Evolutionary conservation across 2,113 vertebrate genomes (phyloP).

Genomic region (Vireo altiloquus): DNA sequence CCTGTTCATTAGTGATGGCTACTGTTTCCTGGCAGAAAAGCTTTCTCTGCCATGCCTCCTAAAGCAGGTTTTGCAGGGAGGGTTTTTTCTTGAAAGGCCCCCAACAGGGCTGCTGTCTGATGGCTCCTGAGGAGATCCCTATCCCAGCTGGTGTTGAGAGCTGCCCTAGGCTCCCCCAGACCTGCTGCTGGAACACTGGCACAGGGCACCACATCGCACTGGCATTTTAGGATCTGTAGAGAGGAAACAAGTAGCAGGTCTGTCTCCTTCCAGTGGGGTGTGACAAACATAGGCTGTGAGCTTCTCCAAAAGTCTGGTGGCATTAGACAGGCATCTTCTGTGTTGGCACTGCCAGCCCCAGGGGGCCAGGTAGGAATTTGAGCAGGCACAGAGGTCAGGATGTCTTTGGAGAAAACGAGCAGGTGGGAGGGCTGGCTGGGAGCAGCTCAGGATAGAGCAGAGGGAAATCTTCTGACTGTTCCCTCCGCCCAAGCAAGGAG

Average conservation of each 20-base stretch:
- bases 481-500: neutral
- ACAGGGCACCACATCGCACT: rapidly evolving
- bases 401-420: neutral
- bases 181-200: neutral
- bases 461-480: neutral
- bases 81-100: neutral
- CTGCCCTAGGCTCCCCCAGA: neutral
- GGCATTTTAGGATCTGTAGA: neutral
- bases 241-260: neutral
- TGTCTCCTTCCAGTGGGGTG: no score
- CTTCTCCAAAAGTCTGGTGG: neutral
- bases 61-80: neutral
- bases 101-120: neutral
- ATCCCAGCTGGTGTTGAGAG: rapidly evolving
- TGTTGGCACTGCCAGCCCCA: neutral
- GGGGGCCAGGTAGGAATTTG: neutral
- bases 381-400: neutral
- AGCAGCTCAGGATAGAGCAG: neutral
- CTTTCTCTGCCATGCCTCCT: neutral
- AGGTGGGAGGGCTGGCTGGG: neutral
- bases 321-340: neutral
- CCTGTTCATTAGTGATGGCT: conserved; percentile 47
- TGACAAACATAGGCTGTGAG: neutral
- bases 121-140: neutral
- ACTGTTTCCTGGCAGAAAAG: conserved; percentile 49